Evolutionary conservation across 1,140 invertebrate species (phyloP), one percentile per base, ranked within the genome.

Genomic region (Charaxes varanes): DNA sequence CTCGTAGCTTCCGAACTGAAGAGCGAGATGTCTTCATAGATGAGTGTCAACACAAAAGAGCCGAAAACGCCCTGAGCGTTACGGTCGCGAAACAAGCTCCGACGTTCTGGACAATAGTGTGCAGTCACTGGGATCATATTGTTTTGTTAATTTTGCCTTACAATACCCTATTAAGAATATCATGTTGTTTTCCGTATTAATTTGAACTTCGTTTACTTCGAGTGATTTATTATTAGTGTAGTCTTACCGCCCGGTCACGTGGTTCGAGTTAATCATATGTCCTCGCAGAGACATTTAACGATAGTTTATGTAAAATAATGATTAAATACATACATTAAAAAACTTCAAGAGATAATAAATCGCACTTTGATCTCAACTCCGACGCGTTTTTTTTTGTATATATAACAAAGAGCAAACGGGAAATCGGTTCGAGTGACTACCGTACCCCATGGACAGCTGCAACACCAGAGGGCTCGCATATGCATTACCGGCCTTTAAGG

Each of bases 1-100:
- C 31, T 37, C 40, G 30, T 38, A 36, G 37, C 23, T 26, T 19
- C 19, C 31, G 30, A 48, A 50, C 24, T 28, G 10, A 19, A 6
- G 34, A 26, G 37, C 41, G 31, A 28, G 40, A 45, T 42, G 14
- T 11, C 7, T 6, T 27, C 7, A 26, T 16, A 16, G 10, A 28
- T 17, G 18, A 13, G 8, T 14, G 15, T 19, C 23, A 41, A 18
- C 23, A 31, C 15, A 18, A 26, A 26, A n/a, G 31, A 34, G 15
- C 21, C 21, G 13, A 26, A 26, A 26, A 12, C 23, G 10, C 8
- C 6, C 23, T 12, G 23, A n/a, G 5, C 3, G 23, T 26, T n/a
- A 26, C 23, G 6, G 3, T 26, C 13, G 3, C 10, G 10, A 26
- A 26, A 26, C 23, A 26, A 4, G 23, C 13, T 26, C n/a, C n/a